Percentiles rank a stretch among this genome's conserved stretches.
Conservation (phyloP, 2,888 invertebrate genomes). For the Drosophila rellima region DNA sequence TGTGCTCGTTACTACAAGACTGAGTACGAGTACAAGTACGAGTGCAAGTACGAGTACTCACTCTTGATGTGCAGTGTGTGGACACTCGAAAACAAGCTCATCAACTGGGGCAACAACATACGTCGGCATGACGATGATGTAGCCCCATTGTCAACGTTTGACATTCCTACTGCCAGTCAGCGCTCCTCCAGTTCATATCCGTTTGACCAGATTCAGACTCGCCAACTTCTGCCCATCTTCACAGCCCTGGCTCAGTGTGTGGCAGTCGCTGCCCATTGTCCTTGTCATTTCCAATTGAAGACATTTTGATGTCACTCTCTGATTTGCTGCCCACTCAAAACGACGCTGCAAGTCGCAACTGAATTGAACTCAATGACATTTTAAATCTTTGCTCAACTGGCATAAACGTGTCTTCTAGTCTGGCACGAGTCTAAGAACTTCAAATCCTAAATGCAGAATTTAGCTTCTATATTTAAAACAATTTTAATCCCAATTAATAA, state of each 20-base stretch:
- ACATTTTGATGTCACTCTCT: slow-evolving; percentile 58
- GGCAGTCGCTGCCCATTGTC: slow-evolving; percentile 48
- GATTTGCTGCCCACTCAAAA: slow-evolving; percentile 51
- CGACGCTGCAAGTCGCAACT: slow-evolving; percentile 8
- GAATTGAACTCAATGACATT: slow-evolving; percentile 8
- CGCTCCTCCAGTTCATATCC: slow-evolving; percentile 63
- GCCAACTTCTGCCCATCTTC: not conserved
- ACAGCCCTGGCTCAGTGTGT: slow-evolving; percentile 1
- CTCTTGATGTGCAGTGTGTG: slow-evolving; percentile 28
- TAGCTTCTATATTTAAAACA: no score
- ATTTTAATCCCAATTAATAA: no score
- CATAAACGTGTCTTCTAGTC: not conserved
- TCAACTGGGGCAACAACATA: slow-evolving; percentile 63
- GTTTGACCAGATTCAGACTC: slow-evolving; percentile 16
- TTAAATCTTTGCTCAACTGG: not conserved
- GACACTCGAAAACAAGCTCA: slow-evolving; percentile 74
- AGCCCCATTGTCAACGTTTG: slow-evolving; percentile 23
- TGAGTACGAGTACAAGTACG: not conserved
- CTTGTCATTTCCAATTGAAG: slow-evolving; percentile 63
- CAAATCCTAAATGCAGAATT: no score
- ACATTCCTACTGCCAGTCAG: slow-evolving; percentile 44
- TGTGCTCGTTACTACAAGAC: not conserved
- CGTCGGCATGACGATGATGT: slow-evolving; percentile 60
- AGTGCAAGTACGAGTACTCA: slow-evolving; percentile 1
- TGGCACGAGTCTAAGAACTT: no score